Percentiles rank a stretch among this genome's conserved stretches.
Evolutionary conservation across 1,140 invertebrate genomes (phyloP).

Genomic region (Lordiphosa mommai): DNA sequence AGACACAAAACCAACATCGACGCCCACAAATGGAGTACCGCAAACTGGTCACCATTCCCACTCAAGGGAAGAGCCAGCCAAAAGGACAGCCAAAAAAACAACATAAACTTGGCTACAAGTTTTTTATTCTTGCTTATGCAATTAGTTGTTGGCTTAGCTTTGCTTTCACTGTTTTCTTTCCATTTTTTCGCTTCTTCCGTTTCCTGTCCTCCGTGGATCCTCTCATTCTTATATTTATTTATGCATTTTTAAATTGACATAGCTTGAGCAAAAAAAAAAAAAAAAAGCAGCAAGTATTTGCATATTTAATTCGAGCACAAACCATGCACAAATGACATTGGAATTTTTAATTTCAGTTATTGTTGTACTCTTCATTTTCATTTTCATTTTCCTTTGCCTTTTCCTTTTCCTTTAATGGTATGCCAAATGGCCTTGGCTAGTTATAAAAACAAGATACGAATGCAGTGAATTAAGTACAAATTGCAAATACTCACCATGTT

Average conservation of each 20-base stretch:
- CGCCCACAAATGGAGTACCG: neutral
- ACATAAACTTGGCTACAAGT: conserved; percentile 34
- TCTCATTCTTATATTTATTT: conserved; percentile 49
- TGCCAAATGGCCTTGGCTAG: conserved; percentile 27
- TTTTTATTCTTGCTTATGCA: conserved; percentile 13
- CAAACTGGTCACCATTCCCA: conserved; percentile 4
- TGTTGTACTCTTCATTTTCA: conserved; percentile 35
- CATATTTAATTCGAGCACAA: conserved; percentile 63
- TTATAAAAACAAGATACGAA: conserved; percentile 15
- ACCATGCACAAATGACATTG: conserved; percentile 48
- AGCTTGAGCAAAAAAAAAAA: conserved; percentile 15
- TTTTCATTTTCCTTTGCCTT: conserved; percentile 17
- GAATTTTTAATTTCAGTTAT: conserved; percentile 54
- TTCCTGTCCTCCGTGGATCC: conserved; percentile 18
- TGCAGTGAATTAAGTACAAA: conserved; percentile 41
- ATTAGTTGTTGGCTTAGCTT: conserved; percentile 33
- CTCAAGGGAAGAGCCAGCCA: neutral
- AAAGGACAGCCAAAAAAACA: neutral
- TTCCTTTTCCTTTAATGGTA: conserved; percentile 11
- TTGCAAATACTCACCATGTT: conserved; percentile 38
- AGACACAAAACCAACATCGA: neutral
- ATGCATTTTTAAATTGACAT: conserved; percentile 59
- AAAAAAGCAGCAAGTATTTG: conserved; percentile 39
- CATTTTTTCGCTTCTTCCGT: conserved; percentile 17
- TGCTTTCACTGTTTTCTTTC: conserved; percentile 18